These are phyloP conservation scores for Charaxes varanes DNA, from an alignment of 1,140 invertebrate genomes.

Conservation along the genomic window DNA sequence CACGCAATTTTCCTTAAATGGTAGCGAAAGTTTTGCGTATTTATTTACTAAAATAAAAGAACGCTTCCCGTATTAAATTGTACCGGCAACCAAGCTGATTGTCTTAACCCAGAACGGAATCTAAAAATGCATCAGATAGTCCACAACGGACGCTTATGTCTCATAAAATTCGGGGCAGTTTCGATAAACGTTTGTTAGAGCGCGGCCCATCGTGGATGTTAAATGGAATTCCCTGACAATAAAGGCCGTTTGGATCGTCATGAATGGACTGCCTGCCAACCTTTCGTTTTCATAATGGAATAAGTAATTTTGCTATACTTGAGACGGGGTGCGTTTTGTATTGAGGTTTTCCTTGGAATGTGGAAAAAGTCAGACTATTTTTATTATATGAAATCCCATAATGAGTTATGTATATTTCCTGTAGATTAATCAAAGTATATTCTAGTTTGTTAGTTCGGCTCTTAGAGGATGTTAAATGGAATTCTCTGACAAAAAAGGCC, in stretches of 20 bases:
- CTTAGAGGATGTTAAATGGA: constrained; percentile 25
- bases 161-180: constrained; percentile 55
- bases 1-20: too few species aligned
- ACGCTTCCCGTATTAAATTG: constrained; percentile 16
- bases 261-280: constrained; percentile 9
- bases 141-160: constrained; percentile 46
- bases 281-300: constrained; percentile 23
- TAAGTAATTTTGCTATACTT: constrained; percentile 17
- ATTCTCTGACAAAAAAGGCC: constrained; percentile 22
- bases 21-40: too few species aligned
- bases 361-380: too few species aligned
- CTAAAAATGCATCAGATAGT: constrained; percentile 71
- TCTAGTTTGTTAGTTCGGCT: too few species aligned
- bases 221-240: constrained; percentile 25
- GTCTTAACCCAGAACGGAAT: constrained; percentile 62
- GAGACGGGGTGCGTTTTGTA: constrained; percentile 6
- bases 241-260: constrained; percentile 21
- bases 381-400: too few species aligned
- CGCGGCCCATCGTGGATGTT: constrained; percentile 17
- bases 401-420: too few species aligned
- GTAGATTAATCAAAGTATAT: too few species aligned
- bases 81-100: constrained; percentile 35
- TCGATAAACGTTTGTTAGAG: constrained; percentile 43
- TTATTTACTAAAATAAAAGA: too few species aligned
- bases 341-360: neutral